Percentiles rank a stretch among this genome's conserved stretches.
These are phyloP conservation scores for Tetraodon nigroviridis DNA, from an alignment of 2,113 vertebrate species.

Conservation along the genomic window DNA sequence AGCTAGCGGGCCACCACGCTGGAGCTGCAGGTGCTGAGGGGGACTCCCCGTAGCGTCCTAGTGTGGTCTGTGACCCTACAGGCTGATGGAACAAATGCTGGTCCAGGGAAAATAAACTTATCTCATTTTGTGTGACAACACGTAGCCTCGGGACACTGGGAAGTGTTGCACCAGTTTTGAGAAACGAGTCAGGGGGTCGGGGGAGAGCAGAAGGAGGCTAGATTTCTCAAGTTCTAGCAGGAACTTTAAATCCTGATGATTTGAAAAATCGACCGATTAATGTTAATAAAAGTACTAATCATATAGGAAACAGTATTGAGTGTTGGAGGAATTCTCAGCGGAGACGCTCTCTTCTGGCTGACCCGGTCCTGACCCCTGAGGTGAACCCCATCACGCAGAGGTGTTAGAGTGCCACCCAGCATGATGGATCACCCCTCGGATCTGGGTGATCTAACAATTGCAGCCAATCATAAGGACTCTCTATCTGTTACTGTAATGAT, in stretches of 20 bases:
- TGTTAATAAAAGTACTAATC: slow-evolving; percentile 13
- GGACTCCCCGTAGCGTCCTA: slow-evolving; percentile 73
- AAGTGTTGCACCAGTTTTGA: slow-evolving; percentile 77
- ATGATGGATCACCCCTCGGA: slow-evolving; percentile 75
- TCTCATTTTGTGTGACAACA: slow-evolving; percentile 92
- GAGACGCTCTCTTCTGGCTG: slow-evolving; percentile 46
- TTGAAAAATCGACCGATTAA: not conserved
- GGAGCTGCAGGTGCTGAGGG: slow-evolving; percentile 79
- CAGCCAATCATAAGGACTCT: slow-evolving; percentile 60
- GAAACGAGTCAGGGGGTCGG: slow-evolving; percentile 66
- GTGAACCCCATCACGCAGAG: slow-evolving; percentile 71
- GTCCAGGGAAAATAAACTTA: slow-evolving; percentile 88
- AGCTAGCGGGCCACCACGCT: slow-evolving; percentile 72
- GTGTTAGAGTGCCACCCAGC: slow-evolving; percentile 67
- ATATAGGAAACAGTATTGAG: slow-evolving; percentile 4
- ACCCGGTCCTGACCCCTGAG: slow-evolving; percentile 66
- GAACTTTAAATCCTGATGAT: not conserved
- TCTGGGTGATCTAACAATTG: slow-evolving; percentile 70
- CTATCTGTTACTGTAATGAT: slow-evolving; percentile 70
- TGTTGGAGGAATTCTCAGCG: slow-evolving; percentile 23
- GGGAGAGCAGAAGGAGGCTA: slow-evolving; percentile 19
- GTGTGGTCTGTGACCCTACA: slow-evolving; percentile 78
- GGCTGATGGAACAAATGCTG: slow-evolving; percentile 92
- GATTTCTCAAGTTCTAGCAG: not conserved
- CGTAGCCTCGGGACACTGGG: slow-evolving; percentile 80